These are phyloP conservation scores for Aromia moschata DNA, from an alignment of 2,888 invertebrate species.

Conservation along the genomic window DNA sequence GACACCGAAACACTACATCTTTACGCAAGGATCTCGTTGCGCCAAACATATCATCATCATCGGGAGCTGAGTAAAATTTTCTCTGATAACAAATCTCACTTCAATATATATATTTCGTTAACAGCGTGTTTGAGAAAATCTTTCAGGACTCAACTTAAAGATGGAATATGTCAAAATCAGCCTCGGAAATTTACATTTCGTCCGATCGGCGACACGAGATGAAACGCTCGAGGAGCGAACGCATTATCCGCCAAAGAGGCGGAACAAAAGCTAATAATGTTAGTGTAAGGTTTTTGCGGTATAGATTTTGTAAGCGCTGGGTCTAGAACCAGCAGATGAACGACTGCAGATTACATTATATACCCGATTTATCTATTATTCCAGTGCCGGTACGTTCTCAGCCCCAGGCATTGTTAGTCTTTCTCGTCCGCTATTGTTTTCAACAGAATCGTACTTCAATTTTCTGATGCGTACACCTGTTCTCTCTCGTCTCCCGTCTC, in stretches of 20 bases:
- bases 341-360: slow-evolving; percentile 56
- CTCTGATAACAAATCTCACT: too few relatives aligned
- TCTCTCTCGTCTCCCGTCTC: slow-evolving; percentile 26
- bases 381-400: slow-evolving; percentile 53
- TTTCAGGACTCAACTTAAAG: too few relatives aligned
- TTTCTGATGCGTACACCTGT: slow-evolving; percentile 50
- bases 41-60: too few relatives aligned
- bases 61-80: too few relatives aligned
- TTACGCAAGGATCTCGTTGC: too few relatives aligned
- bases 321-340: slow-evolving; percentile 56
- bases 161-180: too few relatives aligned
- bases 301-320: slow-evolving; percentile 54
- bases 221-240: slow-evolving; percentile 11
- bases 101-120: too few relatives aligned
- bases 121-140: too few relatives aligned
- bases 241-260: slow-evolving; percentile 20
- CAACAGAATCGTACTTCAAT: slow-evolving; percentile 57
- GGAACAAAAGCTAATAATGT: slow-evolving; percentile 24
- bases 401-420: slow-evolving; percentile 56
- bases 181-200: too few relatives aligned
- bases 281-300: slow-evolving; percentile 49
- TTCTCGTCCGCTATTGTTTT: slow-evolving; percentile 57
- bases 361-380: slow-evolving; percentile 56
- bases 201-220: slow-evolving; percentile 6
- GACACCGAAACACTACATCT: too few relatives aligned